Evolutionary conservation across 2,797 vertebrate species (phyloP).

Genomic region (Bufotes viridis): DNA sequence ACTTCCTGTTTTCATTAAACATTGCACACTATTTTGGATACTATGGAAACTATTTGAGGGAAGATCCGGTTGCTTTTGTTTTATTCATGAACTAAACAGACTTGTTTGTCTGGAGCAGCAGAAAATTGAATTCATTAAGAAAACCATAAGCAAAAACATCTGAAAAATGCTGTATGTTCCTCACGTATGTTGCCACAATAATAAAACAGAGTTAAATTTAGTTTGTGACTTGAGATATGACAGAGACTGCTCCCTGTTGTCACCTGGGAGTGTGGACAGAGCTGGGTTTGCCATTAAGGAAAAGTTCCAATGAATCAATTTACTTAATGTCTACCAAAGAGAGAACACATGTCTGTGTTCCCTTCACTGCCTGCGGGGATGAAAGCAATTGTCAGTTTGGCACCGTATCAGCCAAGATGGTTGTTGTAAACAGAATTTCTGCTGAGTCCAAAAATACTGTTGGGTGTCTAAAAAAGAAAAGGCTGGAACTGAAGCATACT

Average conservation of each 20-base stretch:
- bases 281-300: conserved; percentile 21
- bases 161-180: conserved; percentile 12
- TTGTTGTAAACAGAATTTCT: conserved; percentile 36
- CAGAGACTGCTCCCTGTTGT: conserved; percentile 13
- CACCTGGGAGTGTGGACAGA: conserved; percentile 48
- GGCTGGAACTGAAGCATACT: neutral
- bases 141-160: conserved; percentile 42
- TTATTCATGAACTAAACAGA: conserved; percentile 57
- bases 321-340: conserved; percentile 25
- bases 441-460: conserved; percentile 31
- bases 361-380: conserved; percentile 13
- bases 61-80: conserved; percentile 58
- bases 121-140: conserved; percentile 39
- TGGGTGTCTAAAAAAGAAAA: conserved; percentile 27
- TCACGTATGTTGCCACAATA: conserved; percentile 17
- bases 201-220: conserved; percentile 13
- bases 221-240: conserved; percentile 41
- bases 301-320: conserved; percentile 25
- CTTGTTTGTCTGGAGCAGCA: conserved; percentile 42
- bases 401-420: conserved; percentile 3
- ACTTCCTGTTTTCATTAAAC: conserved; percentile 60
- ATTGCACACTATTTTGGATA: conserved; percentile 56
- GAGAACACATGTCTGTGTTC: conserved; percentile 4
- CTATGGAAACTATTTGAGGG: conserved; percentile 59
- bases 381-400: conserved; percentile 37